Base-by-base conservation (phyloP, 1,140 invertebrate species). In the Lineus longissimus region DNA sequence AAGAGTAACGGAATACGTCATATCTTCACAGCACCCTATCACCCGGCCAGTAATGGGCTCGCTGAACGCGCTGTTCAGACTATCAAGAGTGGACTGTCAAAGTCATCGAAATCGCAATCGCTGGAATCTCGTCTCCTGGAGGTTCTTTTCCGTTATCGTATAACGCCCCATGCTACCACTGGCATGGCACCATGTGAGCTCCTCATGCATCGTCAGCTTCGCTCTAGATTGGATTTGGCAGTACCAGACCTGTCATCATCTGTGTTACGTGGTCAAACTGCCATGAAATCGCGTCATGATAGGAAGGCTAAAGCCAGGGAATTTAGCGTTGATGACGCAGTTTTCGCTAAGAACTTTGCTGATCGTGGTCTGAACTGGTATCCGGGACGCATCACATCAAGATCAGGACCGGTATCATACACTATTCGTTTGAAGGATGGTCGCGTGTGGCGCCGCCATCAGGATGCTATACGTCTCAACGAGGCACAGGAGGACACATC, bases 1-100 rank as follows among this genome's bases (percentile, higher is more conserved):
- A 64, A 63, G 29, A 23, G 9, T 1, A n/a, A 73, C 66, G 70
- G 63, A 25, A 76, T 78, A 4, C 64, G 66, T 17, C 76, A 79
- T 55, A 65, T 63, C 17, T 51, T 58, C 13, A 63, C 41, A 1
- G 45, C 72, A 40, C 66, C 72, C 17, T 73, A 71, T 59, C 68
- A 73, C 57, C 73, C 74, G 22, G 31, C 66, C 23, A 63, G 57
- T 23, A 76, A 76, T 71, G 74, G 72, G 13, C 36, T 55, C 13
- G 65, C 62, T 29, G 74, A 74, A 61, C 15, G 56, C 0, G 36
- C 29, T 1, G 62, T 63, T 25, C 40, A 63, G 33, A 47, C 65
- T 2, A 30, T 67, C 19, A 67, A 64, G 55, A 27, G 59, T n/a
- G 61, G 54, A 15, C n/a, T 64, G 1, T 59, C n/a, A 27, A 58